These are phyloP conservation scores for Gryllus bimaculatus DNA, from an alignment of 1,140 invertebrate species.

Conservation along the genomic window DNA sequence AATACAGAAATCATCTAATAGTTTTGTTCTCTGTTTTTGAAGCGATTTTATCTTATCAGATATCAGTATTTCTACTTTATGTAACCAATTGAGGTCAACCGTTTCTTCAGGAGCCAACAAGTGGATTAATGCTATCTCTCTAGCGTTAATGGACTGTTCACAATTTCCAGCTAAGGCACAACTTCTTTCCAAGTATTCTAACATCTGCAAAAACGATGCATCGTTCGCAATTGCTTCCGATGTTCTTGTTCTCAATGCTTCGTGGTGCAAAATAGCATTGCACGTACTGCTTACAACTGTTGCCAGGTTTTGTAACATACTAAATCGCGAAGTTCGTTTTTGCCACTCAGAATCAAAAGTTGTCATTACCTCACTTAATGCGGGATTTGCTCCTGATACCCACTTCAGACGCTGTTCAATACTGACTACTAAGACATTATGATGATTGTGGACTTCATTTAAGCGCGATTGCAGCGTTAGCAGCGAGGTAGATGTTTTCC, in stretches of 20 bases:
- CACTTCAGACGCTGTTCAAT: slow-evolving; percentile 72
- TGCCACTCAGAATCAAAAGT: slow-evolving; percentile 48
- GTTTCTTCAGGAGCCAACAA: slow-evolving; percentile 57
- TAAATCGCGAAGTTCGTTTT: slow-evolving; percentile 39
- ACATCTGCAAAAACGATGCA: slow-evolving; percentile 41
- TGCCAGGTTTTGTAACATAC: slow-evolving; percentile 41
- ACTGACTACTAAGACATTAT: slow-evolving; percentile 52
- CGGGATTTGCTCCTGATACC: slow-evolving; percentile 80
- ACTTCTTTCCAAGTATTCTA: slow-evolving; percentile 55
- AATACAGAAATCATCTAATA: slow-evolving; percentile 36
- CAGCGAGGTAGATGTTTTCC: slow-evolving; percentile 46
- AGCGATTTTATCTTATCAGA: slow-evolving; percentile 37
- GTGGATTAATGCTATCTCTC: slow-evolving; percentile 70
- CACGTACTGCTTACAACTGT: slow-evolving; percentile 47
- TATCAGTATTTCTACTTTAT: slow-evolving; percentile 29
- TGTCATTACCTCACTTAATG: slow-evolving; percentile 51
- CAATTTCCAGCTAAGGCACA: slow-evolving; percentile 49
- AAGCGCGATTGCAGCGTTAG: slow-evolving; percentile 47
- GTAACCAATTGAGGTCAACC: slow-evolving; percentile 38
- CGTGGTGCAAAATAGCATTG: slow-evolving; percentile 56
- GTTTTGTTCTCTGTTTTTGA: slow-evolving; percentile 40
- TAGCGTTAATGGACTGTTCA: slow-evolving; percentile 47
- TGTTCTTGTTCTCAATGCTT: slow-evolving; percentile 51
- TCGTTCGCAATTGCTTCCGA: slow-evolving; percentile 54
- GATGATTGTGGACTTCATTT: slow-evolving; percentile 49